Evolutionary conservation across 1,140 invertebrate species (phyloP).

Genomic region (Copidosoma floridanum): DNA sequence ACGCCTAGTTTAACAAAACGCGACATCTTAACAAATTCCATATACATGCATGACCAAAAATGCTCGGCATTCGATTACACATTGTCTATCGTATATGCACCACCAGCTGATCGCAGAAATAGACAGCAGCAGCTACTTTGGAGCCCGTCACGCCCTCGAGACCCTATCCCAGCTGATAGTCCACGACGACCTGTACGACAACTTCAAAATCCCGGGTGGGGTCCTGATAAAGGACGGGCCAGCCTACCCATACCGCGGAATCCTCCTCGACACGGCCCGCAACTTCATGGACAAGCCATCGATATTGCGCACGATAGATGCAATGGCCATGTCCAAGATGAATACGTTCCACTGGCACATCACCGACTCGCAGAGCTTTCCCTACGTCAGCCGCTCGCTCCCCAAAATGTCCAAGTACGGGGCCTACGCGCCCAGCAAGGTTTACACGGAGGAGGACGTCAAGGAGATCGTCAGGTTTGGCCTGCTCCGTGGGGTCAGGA

Average conservation of each 20-base stretch:
- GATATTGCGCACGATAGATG: conserved; percentile 75
- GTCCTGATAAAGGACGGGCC: conserved; percentile 68
- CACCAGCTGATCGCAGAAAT: too few species aligned
- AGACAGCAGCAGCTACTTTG: conserved; percentile 78
- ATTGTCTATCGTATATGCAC: too few species aligned
- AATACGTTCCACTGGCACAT: conserved; percentile 90
- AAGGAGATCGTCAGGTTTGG: conserved; percentile 69
- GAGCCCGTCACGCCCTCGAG: conserved; percentile 74
- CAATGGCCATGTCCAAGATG: conserved; percentile 77
- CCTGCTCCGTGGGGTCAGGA: conserved; percentile 69
- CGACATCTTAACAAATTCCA: too few species aligned
- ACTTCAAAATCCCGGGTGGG: conserved; percentile 62
- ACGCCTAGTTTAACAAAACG: too few species aligned
- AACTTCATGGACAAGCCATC: conserved; percentile 69
- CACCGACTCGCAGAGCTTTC: conserved; percentile 85
- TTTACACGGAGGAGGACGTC: conserved; percentile 60
- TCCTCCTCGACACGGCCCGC: conserved; percentile 75
- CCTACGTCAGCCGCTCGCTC: conserved; percentile 67
- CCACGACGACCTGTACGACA: conserved; percentile 63
- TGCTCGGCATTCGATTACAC: too few species aligned
- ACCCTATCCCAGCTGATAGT: conserved; percentile 75
- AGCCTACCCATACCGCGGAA: conserved; percentile 71
- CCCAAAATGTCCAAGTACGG: conserved; percentile 72
- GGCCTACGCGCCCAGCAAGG: conserved; percentile 67
- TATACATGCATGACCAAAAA: too few species aligned